A percentile compares a stretch with the other conserved stretches of the same genome.
phyloP scores from a whole-genome alignment of 1,140 invertebrate species.

The Heliconius hermathena region DNA sequence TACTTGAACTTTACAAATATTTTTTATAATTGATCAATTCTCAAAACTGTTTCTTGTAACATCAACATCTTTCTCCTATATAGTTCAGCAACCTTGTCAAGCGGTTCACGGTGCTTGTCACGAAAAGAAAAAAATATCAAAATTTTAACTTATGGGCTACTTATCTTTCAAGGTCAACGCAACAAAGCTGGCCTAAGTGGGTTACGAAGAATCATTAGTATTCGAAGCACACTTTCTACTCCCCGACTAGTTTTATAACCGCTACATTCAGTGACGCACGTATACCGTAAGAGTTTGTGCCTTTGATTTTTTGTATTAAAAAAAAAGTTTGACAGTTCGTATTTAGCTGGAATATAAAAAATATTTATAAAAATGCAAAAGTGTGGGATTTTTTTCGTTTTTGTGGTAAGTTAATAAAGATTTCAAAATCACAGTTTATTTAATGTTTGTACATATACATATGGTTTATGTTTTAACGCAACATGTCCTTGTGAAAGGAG shows the following conservation, averaged over 20 bases:
- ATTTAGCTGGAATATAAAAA: slow-evolving; percentile 30
- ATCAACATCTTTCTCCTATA: background rate
- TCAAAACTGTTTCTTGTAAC: slow-evolving; percentile 2
- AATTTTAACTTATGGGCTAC: background rate
- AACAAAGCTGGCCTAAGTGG: slow-evolving; percentile 36
- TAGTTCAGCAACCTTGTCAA: slow-evolving; percentile 15
- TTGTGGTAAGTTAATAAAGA: slow-evolving; percentile 15
- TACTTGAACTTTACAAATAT: background rate
- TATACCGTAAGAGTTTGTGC: slow-evolving; percentile 34
- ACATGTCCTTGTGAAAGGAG: background rate
- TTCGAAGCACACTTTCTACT: slow-evolving; percentile 50
- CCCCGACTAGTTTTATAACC: slow-evolving; percentile 52
- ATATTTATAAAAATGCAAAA: slow-evolving; percentile 44
- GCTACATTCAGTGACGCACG: slow-evolving; percentile 47
- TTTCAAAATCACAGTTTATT: background rate
- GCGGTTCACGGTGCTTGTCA: slow-evolving; percentile 3
- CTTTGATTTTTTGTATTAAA: slow-evolving; percentile 16
- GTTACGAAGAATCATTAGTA: slow-evolving; percentile 51
- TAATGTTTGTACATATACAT: background rate
- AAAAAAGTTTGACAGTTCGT: slow-evolving; percentile 28
- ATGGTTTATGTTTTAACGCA: background rate
- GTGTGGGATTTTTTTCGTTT: slow-evolving; percentile 43
- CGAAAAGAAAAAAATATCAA: slow-evolving; percentile 3
- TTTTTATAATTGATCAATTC: background rate
- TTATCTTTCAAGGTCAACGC: slow-evolving; percentile 41